These are phyloP conservation scores for Drosophila rubida DNA, from an alignment of 2,888 invertebrate genomes.

Conservation along the genomic window DNA sequence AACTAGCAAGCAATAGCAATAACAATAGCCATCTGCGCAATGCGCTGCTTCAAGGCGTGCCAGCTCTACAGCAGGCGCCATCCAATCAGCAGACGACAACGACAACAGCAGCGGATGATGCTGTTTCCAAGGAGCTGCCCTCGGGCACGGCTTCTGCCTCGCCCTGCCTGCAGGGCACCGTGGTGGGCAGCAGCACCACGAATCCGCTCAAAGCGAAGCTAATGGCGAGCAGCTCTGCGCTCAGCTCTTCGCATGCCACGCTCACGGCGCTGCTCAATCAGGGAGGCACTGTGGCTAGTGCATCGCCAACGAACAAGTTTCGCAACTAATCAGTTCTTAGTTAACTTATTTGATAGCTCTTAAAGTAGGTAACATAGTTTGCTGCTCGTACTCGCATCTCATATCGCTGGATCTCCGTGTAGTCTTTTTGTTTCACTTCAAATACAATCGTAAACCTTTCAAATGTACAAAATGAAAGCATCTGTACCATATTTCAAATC, in stretches of 20 bases:
- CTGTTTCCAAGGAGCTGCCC: slow-evolving; percentile 47
- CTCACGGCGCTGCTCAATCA: slow-evolving; percentile 84
- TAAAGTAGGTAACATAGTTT: slow-evolving; percentile 15
- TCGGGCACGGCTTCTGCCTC: slow-evolving; percentile 35
- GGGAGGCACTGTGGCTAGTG: slow-evolving; percentile 30
- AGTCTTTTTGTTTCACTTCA: slow-evolving; percentile 2
- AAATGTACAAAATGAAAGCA: slow-evolving; percentile 29
- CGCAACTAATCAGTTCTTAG: slow-evolving; percentile 41
- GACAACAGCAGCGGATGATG: slow-evolving; percentile 39
- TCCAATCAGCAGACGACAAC: slow-evolving; percentile 15
- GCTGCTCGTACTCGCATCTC: background rate
- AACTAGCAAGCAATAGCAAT: slow-evolving; percentile 19
- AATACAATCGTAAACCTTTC: slow-evolving; percentile 1
- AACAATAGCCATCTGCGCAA: slow-evolving; percentile 82
- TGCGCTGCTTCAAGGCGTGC: slow-evolving; percentile 81
- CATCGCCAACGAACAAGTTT: slow-evolving; percentile 38
- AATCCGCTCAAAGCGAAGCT: slow-evolving; percentile 61
- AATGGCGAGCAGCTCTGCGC: slow-evolving; percentile 70
- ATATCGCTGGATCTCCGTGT: background rate
- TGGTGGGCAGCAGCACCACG: slow-evolving; percentile 66
- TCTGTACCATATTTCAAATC: background rate
- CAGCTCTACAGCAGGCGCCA: slow-evolving; percentile 48
- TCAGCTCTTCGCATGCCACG: slow-evolving; percentile 85
- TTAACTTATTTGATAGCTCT: background rate
- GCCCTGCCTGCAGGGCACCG: slow-evolving; percentile 65